Evolutionary conservation across 2,888 invertebrate species (phyloP).

Genomic region (Halictus ligatus): DNA sequence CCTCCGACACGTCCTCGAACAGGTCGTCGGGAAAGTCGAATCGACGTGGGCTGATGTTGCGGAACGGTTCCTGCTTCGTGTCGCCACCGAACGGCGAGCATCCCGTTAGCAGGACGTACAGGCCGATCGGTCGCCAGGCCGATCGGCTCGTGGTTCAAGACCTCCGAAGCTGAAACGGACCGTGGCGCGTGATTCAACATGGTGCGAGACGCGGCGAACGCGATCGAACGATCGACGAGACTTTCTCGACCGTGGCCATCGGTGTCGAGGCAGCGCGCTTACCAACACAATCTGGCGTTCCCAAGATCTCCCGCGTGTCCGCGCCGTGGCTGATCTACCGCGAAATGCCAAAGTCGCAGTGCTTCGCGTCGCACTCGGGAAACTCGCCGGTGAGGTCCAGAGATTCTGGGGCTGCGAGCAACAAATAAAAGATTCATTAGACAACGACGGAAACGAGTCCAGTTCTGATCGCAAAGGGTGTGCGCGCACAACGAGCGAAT

Average conservation of each 20-base stretch:
- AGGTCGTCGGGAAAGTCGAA: constrained; percentile 97
- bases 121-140: constrained; percentile 96
- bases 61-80: constrained; percentile 98
- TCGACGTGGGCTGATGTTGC: constrained; percentile 97
- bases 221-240: background rate
- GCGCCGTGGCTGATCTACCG: constrained; percentile 95
- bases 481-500: constrained; percentile 10
- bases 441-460: constrained; percentile 12
- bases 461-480: background rate
- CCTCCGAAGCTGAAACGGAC: constrained; percentile 91
- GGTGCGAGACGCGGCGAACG: background rate
- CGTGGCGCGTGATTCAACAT: background rate
- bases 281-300: constrained; percentile 98
- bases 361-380: constrained; percentile 92
- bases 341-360: constrained; percentile 97
- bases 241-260: background rate
- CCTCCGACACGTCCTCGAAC: constrained; percentile 94
- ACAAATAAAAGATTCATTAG: background rate
- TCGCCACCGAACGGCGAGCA: constrained; percentile 98
- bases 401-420: constrained; percentile 95
- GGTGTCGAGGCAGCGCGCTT: constrained; percentile 79
- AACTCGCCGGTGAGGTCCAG: constrained; percentile 93
- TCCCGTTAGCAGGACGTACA: constrained; percentile 97
- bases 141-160: constrained; percentile 97
- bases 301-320: constrained; percentile 97